Evolutionary conservation across 1,140 invertebrate genomes (phyloP).

Genomic region (Hyposmocoma kahamanoa): DNA sequence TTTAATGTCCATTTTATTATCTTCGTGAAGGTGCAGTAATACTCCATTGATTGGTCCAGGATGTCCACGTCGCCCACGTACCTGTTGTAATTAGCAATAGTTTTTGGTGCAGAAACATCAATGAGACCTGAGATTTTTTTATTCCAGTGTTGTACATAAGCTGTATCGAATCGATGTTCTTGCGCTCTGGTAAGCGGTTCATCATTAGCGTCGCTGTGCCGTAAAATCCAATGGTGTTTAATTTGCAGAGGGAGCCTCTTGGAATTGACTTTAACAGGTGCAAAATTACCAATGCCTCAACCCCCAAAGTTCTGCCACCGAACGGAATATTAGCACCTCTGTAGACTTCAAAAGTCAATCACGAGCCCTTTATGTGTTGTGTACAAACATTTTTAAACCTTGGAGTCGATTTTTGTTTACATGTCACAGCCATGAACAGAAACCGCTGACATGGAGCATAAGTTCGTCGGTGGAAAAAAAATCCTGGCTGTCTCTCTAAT

Average conservation of each 20-base stretch:
- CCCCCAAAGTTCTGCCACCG: constrained; percentile 5
- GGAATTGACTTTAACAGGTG: constrained; percentile 9
- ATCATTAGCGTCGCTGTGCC: constrained; percentile 3
- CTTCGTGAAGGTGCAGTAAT: no score
- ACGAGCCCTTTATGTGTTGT: constrained; percentile 19
- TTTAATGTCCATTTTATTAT: no score
- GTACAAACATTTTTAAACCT: not conserved
- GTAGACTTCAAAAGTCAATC: constrained; percentile 24
- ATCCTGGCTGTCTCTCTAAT: constrained; percentile 19
- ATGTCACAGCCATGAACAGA: not conserved
- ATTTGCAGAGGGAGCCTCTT: constrained; percentile 3
- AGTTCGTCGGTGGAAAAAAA: constrained; percentile 24
- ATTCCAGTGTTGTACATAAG: not conserved
- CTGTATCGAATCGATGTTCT: not conserved
- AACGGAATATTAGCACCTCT: constrained; percentile 1
- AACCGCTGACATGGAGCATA: constrained; percentile 18
- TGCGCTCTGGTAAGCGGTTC: constrained; percentile 1
- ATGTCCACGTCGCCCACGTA: constrained; percentile 9
- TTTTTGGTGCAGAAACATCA: not conserved
- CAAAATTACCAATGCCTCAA: constrained; percentile 9
- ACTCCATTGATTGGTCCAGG: no score
- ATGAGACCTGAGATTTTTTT: not conserved
- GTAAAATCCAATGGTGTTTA: not conserved
- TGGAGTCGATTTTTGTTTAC: not conserved
- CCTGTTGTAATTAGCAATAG: not conserved